Base-by-base conservation (phyloP, 2,888 invertebrate species). In the Metalampra italica region DNA sequence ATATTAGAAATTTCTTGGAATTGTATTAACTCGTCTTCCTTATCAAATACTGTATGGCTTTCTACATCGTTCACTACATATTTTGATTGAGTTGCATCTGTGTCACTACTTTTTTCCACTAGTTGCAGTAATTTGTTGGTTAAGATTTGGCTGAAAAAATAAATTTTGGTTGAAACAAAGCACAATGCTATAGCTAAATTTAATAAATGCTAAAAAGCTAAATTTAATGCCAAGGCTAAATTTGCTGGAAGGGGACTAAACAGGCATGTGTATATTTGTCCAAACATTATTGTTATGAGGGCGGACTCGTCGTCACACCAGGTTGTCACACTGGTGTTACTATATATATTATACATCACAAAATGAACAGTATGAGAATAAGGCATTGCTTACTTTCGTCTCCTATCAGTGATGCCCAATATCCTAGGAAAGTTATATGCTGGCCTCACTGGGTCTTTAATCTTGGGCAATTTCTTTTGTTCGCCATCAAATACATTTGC, bases 401-500 rank as follows among this genome's bases (percentile, higher is more conserved):
- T 91, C 45, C 83, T 79, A 50, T 92, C 91, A 7, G 93, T 91
- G 47, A 97, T 94, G 12, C 97, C 97, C 73, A 93, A 93, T 49
- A 91, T 87, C 58, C 95, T 92, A 0, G 94, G 92, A 64, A 94
- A 93, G 64, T 91, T 92, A 75, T 90, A 94, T 15, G 93, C 93
- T 8, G 96, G 95, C 60, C 94, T 91, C 29, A 83, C 77, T 1
- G 92, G 90, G 66, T 96, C 93, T 71, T 93, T 93, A 2, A 92
- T 82, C 77, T 92, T 95, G 0, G 95, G 95, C 43, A 97, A 76
- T 68, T 94, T 94, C 51, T 93, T 90, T 75, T 96, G 95, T 67
- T 95, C 92, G 14, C 95, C 92, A 83, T 97, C 96, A 78, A 93
- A 94, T 29, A 95, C 82, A 71, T 92, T 92, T 0, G 94, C 92